phyloP scores from a whole-genome alignment of 2,888 invertebrate species.

The Polydrusus pterygomalis region DNA sequence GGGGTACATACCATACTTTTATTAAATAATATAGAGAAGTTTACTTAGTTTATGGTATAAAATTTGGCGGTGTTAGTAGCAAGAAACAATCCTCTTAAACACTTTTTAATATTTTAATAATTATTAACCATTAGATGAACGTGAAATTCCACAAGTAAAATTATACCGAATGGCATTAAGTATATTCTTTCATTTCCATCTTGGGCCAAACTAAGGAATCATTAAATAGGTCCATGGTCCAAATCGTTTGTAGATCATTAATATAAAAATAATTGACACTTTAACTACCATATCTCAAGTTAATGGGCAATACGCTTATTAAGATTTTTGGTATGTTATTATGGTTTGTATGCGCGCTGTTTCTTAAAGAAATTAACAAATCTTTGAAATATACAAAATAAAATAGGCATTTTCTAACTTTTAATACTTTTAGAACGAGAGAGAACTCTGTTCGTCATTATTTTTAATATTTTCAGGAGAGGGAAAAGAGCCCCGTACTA shows the following conservation, averaged over 20 bases:
- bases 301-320: slow-evolving; percentile 3
- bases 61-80: background rate
- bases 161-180: background rate
- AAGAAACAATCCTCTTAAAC: too few species aligned
- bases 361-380: background rate
- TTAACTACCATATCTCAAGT: slow-evolving; percentile 23
- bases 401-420: background rate
- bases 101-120: too few species aligned
- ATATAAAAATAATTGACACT: slow-evolving; percentile 26
- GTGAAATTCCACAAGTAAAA: slow-evolving; percentile 5
- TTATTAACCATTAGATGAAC: too few species aligned
- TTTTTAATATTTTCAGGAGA: too few species aligned
- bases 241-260: slow-evolving; percentile 24
- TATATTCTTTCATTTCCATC: background rate
- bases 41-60: too few species aligned
- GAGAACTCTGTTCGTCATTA: too few species aligned
- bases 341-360: slow-evolving; percentile 1
- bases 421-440: too few species aligned
- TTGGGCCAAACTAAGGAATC: background rate
- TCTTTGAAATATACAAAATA: background rate
- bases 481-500: too few species aligned
- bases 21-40: too few species aligned
- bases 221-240: background rate
- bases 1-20: too few species aligned
- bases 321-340: slow-evolving; percentile 4